Percentiles rank a stretch among this genome's conserved stretches.
Evolutionary conservation across 2,888 invertebrate genomes (phyloP).

Genomic region (Serripes groenlandicus): DNA sequence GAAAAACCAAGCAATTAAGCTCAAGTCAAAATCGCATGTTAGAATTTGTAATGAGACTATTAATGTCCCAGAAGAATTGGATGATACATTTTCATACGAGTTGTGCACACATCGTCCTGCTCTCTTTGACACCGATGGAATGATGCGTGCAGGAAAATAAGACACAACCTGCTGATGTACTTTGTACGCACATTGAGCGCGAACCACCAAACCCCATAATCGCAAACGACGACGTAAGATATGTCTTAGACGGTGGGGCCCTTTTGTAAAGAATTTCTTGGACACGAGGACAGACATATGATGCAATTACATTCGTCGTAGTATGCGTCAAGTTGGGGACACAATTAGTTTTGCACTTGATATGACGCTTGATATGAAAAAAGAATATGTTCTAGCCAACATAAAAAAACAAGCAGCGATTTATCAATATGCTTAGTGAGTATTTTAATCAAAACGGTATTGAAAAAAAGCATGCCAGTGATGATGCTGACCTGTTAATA

Average conservation of each 20-base stretch:
- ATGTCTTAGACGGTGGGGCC: slow-evolving; percentile 59
- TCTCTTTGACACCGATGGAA: slow-evolving; percentile 31
- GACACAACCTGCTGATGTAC: slow-evolving; percentile 59
- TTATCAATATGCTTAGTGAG: slow-evolving; percentile 18
- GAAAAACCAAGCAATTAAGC: too few relatives aligned
- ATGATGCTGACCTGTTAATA: slow-evolving; percentile 28
- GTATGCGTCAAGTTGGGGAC: background rate
- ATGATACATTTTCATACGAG: slow-evolving; percentile 28
- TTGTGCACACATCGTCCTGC: slow-evolving; percentile 34
- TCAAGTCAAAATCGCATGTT: background rate
- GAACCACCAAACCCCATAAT: background rate
- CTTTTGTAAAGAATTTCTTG: slow-evolving; percentile 55
- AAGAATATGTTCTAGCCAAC: slow-evolving; percentile 20
- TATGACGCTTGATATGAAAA: background rate
- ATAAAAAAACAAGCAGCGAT: slow-evolving; percentile 17
- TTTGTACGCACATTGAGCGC: slow-evolving; percentile 45
- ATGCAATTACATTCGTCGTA: background rate
- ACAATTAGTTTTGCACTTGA: background rate
- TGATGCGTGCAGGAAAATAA: slow-evolving; percentile 61
- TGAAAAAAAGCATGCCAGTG: slow-evolving; percentile 12
- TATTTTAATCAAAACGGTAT: background rate
- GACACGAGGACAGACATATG: slow-evolving; percentile 44
- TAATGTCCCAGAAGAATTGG: slow-evolving; percentile 19
- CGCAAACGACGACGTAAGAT: too few relatives aligned
- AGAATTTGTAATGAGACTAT: slow-evolving; percentile 28